Evolutionary conservation across 2,113 vertebrate species (phyloP).

Genomic region (Macaca fascicularis): T2T-MFA8v1.1 NC_088395.1:104817001-104817500

Average conservation of each 20-base stretch:
- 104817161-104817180: not conserved
- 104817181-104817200: not conserved
- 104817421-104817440: not conserved
- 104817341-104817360: slow-evolving; percentile 9
- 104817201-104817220: not conserved
- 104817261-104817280: not conserved
- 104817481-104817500: not conserved
- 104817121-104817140: not conserved
- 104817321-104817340: not conserved
- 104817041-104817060: not conserved
- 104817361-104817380: not conserved
- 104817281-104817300: not conserved
- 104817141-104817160: slow-evolving; percentile 18
- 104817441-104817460: not conserved
- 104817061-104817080: not conserved
- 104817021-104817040: not conserved
- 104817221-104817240: not conserved
- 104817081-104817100: slow-evolving; percentile 12
- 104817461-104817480: not conserved
- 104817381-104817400: not conserved
- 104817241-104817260: slow-evolving; percentile 9
- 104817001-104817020: not conserved
- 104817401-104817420: not conserved
- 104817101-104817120: not conserved
- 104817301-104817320: not conserved